A percentile compares a stretch with the other conserved stretches of the same genome.
These are phyloP conservation scores for Pseudomyrmex dendroicus DNA, from an alignment of 1,140 invertebrate species.

Conservation along the genomic window DNA sequence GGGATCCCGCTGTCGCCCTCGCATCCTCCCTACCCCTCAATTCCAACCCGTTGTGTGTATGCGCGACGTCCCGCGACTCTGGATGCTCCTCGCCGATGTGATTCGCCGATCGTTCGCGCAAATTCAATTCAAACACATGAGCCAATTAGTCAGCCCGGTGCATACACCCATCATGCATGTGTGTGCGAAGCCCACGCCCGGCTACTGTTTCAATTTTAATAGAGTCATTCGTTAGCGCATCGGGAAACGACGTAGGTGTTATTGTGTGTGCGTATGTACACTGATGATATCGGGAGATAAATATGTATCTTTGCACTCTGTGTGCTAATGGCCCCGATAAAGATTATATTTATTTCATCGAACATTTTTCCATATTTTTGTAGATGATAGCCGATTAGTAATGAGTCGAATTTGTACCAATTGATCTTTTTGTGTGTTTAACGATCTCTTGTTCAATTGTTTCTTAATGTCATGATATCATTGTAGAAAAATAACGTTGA, in stretches of 20 bases:
- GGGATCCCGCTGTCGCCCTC: slow-evolving; percentile 63
- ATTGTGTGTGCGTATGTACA: slow-evolving; percentile 20
- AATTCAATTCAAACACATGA: slow-evolving; percentile 25
- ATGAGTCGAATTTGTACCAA: no score
- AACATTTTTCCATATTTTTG: no score
- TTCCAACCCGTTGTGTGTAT: slow-evolving; percentile 12
- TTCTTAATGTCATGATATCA: neutral
- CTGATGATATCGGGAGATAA: slow-evolving; percentile 34
- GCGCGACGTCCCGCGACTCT: no score
- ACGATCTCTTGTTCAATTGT: neutral
- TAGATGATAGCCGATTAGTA: no score
- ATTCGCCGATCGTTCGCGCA: neutral
- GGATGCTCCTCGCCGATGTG: neutral
- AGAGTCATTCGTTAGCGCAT: slow-evolving; percentile 31
- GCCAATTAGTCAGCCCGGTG: slow-evolving; percentile 20
- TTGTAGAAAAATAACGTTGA: neutral
- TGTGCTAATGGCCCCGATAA: neutral
- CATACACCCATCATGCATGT: neutral
- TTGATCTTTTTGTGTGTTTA: no score
- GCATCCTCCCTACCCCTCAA: slow-evolving; percentile 71
- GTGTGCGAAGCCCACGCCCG: neutral
- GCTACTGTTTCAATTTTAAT: slow-evolving; percentile 44
- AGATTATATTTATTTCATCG: neutral
- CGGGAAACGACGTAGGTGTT: slow-evolving; percentile 33
- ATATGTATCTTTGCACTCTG: neutral